phyloP scores from a whole-genome alignment of 2,888 invertebrate genomes.

The Metellina segmentata region DNA sequence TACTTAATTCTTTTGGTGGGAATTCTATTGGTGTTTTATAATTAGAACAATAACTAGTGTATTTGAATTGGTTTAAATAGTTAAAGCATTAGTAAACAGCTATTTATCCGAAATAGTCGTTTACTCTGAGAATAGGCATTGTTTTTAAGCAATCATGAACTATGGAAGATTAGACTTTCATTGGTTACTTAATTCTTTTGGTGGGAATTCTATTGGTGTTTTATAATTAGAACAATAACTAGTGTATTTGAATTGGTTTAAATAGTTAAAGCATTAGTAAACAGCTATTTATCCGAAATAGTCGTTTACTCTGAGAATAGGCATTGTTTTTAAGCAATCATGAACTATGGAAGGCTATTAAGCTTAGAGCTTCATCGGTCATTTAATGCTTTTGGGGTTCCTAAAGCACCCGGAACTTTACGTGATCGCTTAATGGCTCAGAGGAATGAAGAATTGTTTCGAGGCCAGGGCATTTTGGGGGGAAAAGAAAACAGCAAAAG shows the following conservation, averaged over 20 bases:
- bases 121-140: background rate
- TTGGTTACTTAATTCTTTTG: conserved; percentile 5
- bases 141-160: background rate
- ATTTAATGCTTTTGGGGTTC: conserved; percentile 12
- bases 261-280: background rate
- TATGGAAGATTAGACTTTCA: background rate
- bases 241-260: too few species aligned
- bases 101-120: background rate
- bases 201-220: background rate
- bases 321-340: background rate
- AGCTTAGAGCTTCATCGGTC: conserved; percentile 5
- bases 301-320: background rate
- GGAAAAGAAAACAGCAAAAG: background rate
- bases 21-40: too few species aligned
- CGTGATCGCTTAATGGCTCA: conserved; percentile 53
- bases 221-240: too few species aligned
- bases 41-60: background rate
- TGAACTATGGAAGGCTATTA: background rate
- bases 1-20: conserved; percentile 9
- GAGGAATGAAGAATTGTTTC: conserved; percentile 23
- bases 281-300: background rate
- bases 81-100: background rate
- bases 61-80: background rate
- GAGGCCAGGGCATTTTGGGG: background rate
- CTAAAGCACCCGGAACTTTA: background rate